Base-by-base conservation (phyloP, 2,888 invertebrate species). In the Catocala sponsa region DNA sequence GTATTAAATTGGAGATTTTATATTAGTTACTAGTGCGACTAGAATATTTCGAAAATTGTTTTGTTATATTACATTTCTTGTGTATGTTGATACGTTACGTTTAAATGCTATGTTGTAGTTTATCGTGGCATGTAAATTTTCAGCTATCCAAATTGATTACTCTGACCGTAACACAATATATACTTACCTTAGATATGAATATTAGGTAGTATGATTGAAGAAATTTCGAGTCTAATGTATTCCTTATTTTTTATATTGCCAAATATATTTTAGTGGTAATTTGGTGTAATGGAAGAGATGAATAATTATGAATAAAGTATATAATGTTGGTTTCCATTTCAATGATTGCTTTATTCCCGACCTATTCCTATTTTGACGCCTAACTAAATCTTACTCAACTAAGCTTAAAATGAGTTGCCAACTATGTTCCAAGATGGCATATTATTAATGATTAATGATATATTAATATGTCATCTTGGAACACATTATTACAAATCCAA, bases 201-300 rank as follows among this genome's bases (percentile, higher is more conserved):
- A 85, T 85, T 91, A 91, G 90, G 83, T 90, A 90, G 87, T 82
- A 84, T 80, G 87, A 86, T 90, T 90, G 81, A 86, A 84, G 84
- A 90, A 88, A 88, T 68, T 42, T 90, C 89, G 85, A 89, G 89
- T 91, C 84, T 91, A 91, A 89, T 86, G 91, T 92, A 91, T 90
- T 88, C 87, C 90, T 92, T 93, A 92, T 92, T 93, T 91, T 93
- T 93, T 93, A 91, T 92, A 93, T 93, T 92, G 93, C 92, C 92
- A 93, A 93, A 93, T 92, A 92, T 93, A 91, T 91, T 91, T 85
- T 91, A 91, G 91, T 85, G 87, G 90, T 92, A 91, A 89, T 88
- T 88, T 79, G 85, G 87, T 89, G 87, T 90, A 89, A 87, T 83
- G 84, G 85, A 89, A 85, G 87, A 90, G 87, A 85, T 79, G 80